Conservation (phyloP, 2,888 invertebrate genomes). For the Aradus depressus region DNA sequence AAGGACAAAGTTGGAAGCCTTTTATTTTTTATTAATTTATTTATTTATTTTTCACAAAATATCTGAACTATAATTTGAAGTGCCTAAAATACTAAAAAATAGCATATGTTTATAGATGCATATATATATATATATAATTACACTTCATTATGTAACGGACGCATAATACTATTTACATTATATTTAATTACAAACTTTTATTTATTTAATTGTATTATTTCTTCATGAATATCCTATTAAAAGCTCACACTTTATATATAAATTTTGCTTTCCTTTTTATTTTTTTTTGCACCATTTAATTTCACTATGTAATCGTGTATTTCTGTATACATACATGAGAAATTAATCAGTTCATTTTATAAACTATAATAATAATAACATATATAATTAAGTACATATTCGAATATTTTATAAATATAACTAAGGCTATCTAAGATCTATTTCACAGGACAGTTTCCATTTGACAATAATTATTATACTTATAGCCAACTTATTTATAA, state of each 20-base stretch:
- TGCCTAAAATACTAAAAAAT: background rate
- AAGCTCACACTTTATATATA: conserved; percentile 19
- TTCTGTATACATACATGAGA: conserved; percentile 23
- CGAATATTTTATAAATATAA: conserved; percentile 14
- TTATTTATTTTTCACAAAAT: background rate
- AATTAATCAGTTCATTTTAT: conserved; percentile 19
- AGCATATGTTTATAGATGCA: conserved; percentile 15
- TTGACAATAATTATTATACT: background rate
- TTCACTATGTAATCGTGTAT: conserved; percentile 8
- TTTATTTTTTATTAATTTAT: background rate
- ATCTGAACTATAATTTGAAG: background rate
- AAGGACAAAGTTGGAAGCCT: background rate
- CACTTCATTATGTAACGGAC: conserved; percentile 17
- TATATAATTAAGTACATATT: conserved; percentile 25
- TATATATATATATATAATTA: conserved; percentile 21
- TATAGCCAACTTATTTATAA: conserved; percentile 1
- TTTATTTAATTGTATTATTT: conserved; percentile 2
- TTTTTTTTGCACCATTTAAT: conserved; percentile 19
- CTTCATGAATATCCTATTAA: conserved; percentile 11
- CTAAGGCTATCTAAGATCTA: conserved; percentile 15
- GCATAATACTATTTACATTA: background rate
- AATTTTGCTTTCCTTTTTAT: too few species aligned
- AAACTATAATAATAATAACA: conserved; percentile 17
- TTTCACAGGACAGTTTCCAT: background rate
- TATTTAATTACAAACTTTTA: background rate